Percentiles rank a stretch among this genome's conserved stretches.
Evolutionary conservation across 2,888 invertebrate genomes (phyloP).

Genomic region (Lutraria lutraria): DNA sequence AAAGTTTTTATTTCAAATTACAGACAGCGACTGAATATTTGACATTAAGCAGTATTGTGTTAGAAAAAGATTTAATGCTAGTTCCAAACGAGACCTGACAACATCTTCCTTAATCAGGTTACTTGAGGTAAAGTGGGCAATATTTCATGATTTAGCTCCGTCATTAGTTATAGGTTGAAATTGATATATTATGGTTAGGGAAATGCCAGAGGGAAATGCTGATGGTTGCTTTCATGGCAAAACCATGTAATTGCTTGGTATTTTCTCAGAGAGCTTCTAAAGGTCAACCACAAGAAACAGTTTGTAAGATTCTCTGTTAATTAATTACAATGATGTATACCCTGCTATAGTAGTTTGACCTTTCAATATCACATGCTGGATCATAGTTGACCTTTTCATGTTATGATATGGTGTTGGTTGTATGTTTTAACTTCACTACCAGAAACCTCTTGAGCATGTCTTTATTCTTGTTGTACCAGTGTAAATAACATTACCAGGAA

Average conservation of each 20-base stretch:
- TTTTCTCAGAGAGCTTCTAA: not conserved
- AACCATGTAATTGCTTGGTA: not conserved
- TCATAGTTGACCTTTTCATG: slow-evolving; percentile 42
- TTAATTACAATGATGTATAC: slow-evolving; percentile 1
- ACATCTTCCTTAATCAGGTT: not conserved
- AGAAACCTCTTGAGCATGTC: slow-evolving; percentile 22
- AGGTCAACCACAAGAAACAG: slow-evolving; percentile 14
- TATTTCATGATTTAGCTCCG: not conserved
- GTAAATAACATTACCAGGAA: slow-evolving; percentile 33
- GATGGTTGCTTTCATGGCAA: not conserved
- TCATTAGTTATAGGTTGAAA: slow-evolving; percentile 8
- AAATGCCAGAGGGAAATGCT: slow-evolving; percentile 3
- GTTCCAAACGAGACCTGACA: not conserved
- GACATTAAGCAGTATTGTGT: not conserved
- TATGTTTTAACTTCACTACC: slow-evolving; percentile 7
- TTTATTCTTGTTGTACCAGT: not conserved
- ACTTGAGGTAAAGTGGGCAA: not conserved
- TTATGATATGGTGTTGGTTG: slow-evolving; percentile 16
- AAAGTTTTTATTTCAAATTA: not conserved
- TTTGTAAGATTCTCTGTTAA: not conserved
- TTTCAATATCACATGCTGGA: slow-evolving; percentile 26
- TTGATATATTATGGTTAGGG: not conserved
- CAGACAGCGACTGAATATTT: not conserved
- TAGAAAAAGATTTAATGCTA: not conserved
- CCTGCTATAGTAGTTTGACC: slow-evolving; percentile 11